Base-by-base conservation (phyloP, 2,113 vertebrate species). In the Sander lucioperca region DNA sequence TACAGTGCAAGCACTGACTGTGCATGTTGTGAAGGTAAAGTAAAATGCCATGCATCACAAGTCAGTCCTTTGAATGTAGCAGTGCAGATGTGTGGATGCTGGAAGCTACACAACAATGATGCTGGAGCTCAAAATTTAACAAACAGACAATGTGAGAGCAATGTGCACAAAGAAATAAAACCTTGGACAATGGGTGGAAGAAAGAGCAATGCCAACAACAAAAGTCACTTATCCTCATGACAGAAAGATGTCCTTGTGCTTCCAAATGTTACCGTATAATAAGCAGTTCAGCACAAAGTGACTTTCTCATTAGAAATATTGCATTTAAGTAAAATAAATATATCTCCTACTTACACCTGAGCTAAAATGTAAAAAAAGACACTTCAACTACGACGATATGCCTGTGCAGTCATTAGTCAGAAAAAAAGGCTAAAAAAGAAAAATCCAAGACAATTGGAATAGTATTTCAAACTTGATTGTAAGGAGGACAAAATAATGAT, bases 41-140 rank as follows among this genome's bases (percentile, higher is more conserved):
- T 74, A 87, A 74, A 91, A 86, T 88, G 91, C 80, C 90, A 92
- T 91, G 94, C 93, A 91, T 86, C 86, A 83, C 87, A 84, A 84
- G 87, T 90, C 86, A 76, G 70, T 77, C 74, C 76, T 83, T 77
- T 73, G 63, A 65, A 88, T 82, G 86, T 77, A 76, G 82, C 77
- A 19, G 74, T 79, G 85, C 85, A 88, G 84, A 88, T 88, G 88
- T 83, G 81, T 61, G 70, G 83, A 89, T 78, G 85, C 69, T 79
- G 66, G 74, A 76, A 72, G 81, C 71, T 56, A 62, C 79, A 80
- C 48, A 56, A 67, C 74, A 25, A 80, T 74, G 82, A 88, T 63
- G 75, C 80, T 58, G 13, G 45, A 81, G 85, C 77, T 64, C 62
- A 70, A 82, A 66, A 83, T 73, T 66, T 74, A 87, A 74, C 79